Base-by-base conservation (phyloP, 2,888 invertebrate genomes). In the Ophion costatus region DNA sequence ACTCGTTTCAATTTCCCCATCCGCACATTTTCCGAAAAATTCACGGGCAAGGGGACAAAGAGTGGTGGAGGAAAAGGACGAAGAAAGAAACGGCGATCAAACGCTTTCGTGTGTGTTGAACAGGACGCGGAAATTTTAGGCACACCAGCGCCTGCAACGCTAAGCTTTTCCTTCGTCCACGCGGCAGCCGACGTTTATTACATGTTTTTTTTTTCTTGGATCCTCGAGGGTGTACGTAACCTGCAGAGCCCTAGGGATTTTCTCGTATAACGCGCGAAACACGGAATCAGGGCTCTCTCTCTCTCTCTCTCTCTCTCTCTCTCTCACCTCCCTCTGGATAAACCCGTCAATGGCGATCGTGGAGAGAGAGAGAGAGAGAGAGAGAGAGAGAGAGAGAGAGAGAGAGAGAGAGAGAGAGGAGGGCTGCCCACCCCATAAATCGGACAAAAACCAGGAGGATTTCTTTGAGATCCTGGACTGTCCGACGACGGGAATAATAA, bases 171-270 rank as follows among this genome's bases (percentile, higher is more conserved):
- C 66, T n/a, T 24, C 24, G 51, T 74, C 64, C 69, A 66, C 64
- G 64, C 45, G 67, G 63, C 73, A 45, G 22, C 33, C 56, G 75
- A 84, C 79, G 79, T 84, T 84, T 84, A 84, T 84, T 79, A 82
- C 82, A 82, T 82, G 78, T 84, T 79, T 85, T 70, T 84, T 80
- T 66, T 79, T 42, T 74, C 29, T 57, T 22, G 22, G 24, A 70
- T 76, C 45, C 82, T 70, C 85, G 14, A 76, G 82, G 80, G 85
- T 80, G 80, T 67, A 84, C 82, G 79, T 82, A 82, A 79, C 67
- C 76, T 38, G 14, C 51, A 29, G 56, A 51, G 56, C 85, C 80
- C 80, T 61, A 76, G 80, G 79, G 82, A 80, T 74, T 82, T 78
- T 67, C 71, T 80, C 56, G 42, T 67, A 56, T 22, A 67, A 82